Percentiles rank a stretch among this genome's conserved stretches.
Evolutionary conservation across 2,113 vertebrate genomes (phyloP).

Genomic region (Globicephala melas): DNA sequence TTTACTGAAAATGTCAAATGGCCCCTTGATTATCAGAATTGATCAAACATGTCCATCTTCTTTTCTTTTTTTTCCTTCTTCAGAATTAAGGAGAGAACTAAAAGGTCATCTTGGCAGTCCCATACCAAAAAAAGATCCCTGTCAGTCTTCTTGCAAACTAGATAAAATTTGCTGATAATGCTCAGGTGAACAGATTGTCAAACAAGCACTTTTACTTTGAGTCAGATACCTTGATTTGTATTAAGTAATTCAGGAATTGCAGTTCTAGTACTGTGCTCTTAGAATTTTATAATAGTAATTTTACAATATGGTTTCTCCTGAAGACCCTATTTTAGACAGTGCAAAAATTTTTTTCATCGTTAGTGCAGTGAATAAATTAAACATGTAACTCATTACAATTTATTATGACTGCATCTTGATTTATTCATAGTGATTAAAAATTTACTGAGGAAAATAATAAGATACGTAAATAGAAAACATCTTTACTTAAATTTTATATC

Average conservation of each 20-base stretch:
- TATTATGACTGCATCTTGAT: not conserved
- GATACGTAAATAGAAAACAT: not conserved
- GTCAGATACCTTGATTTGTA: not conserved
- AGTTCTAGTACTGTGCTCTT: not conserved
- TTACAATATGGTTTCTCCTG: not conserved
- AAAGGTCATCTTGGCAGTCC: not conserved
- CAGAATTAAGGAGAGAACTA: not conserved
- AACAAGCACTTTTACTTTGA: not conserved
- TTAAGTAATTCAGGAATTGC: not conserved
- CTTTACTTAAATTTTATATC: not conserved
- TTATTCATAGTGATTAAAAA: not conserved
- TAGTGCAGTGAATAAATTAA: not conserved
- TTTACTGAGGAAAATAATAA: not conserved
- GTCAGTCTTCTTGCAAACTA: not conserved
- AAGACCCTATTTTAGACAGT: not conserved
- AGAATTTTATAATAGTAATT: not conserved
- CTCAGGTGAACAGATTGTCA: not conserved
- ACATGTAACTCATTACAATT: not conserved
- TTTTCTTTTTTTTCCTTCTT: not conserved
- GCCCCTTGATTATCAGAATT: not conserved
- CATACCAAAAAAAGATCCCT: not conserved
- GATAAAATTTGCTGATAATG: not conserved
- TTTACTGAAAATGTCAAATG: slow-evolving; percentile 41
- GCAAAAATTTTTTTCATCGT: not conserved
- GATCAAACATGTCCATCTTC: not conserved